These are phyloP conservation scores for Idaea straminata DNA, from an alignment of 2,888 invertebrate genomes.

Conservation along the genomic window DNA sequence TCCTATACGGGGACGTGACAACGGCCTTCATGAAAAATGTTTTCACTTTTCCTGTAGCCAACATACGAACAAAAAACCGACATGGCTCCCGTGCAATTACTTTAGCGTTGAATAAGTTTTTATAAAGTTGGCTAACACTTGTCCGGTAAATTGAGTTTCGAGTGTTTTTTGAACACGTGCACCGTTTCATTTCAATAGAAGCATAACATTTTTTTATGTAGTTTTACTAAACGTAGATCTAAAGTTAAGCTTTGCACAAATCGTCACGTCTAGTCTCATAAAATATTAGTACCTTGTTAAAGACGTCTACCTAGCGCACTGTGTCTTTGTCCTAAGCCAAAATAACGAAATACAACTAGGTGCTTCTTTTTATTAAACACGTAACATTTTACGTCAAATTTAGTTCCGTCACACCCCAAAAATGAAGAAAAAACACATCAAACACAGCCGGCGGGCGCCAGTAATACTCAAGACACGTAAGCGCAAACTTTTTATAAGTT, in stretches of 20 bases:
- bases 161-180: slow-evolving; percentile 4
- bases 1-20: slow-evolving; percentile 40
- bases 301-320: too few species aligned
- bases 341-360: slow-evolving; percentile 25
- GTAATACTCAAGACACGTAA: slow-evolving; percentile 48
- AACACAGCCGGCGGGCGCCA: slow-evolving; percentile 49
- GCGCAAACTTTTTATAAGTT: slow-evolving; percentile 27
- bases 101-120: background rate
- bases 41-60: slow-evolving; percentile 39
- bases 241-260: too few species aligned
- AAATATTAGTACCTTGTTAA: too few species aligned
- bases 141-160: background rate
- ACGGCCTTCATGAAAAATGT: slow-evolving; percentile 41
- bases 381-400: background rate
- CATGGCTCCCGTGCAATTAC: background rate
- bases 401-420: background rate
- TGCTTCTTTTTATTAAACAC: background rate
- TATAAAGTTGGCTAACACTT: background rate
- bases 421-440: slow-evolving; percentile 37
- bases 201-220: too few species aligned
- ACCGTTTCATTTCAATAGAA: background rate
- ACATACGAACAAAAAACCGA: slow-evolving; percentile 1
- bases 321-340: background rate
- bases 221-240: background rate
- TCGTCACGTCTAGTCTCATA: too few species aligned